Percentiles rank a stretch among this genome's conserved stretches.
Conservation (phyloP, 2,113 vertebrate species). For the Gyps fulvus region DNA sequence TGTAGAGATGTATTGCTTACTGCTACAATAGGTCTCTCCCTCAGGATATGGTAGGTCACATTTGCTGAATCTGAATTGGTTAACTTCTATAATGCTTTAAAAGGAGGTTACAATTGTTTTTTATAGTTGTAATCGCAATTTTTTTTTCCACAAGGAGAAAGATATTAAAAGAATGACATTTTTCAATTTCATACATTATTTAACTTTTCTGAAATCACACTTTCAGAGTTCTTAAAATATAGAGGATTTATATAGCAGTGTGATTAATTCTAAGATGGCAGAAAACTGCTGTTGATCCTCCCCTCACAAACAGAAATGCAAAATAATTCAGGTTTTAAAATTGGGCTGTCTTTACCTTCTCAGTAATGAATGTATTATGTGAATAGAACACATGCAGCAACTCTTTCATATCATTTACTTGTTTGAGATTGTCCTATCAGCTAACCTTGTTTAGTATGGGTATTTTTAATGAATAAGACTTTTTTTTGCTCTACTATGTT, state of each 20-base stretch:
- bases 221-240: conserved; percentile 1
- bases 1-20: conserved; percentile 39
- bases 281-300: conserved; percentile 8
- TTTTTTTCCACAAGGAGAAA: background rate
- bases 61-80: conserved; percentile 60
- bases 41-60: conserved; percentile 35
- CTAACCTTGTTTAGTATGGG: background rate
- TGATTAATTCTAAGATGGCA: conserved; percentile 28
- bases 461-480: background rate
- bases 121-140: background rate
- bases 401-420: background rate
- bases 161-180: conserved; percentile 25
- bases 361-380: background rate
- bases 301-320: background rate
- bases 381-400: background rate
- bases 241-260: background rate
- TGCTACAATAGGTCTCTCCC: conserved; percentile 41
- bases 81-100: conserved; percentile 31
- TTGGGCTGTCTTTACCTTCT: background rate
- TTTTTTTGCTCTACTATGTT: background rate
- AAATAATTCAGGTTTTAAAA: background rate
- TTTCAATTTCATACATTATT: background rate
- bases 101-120: background rate
- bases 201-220: conserved; percentile 6
- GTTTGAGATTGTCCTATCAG: background rate